Conservation (phyloP, 2,888 invertebrate species). For the Tetrapedia diversipes region DNA sequence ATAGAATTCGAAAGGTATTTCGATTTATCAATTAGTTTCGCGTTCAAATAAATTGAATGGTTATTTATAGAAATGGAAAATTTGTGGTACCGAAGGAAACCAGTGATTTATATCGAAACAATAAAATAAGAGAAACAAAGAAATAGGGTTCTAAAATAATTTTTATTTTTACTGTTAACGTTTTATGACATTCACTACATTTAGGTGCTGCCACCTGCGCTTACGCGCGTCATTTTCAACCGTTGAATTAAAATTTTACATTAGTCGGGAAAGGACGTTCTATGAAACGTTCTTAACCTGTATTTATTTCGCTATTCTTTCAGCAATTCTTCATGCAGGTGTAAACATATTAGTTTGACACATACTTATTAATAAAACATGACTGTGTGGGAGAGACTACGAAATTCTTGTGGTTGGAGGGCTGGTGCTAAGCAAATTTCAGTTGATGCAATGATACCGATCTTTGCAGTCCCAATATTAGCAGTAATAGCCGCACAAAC, state of each 20-base stretch:
- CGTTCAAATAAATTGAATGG: background rate
- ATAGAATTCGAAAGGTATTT: background rate
- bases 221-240: constrained; percentile 33
- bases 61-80: background rate
- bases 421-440: constrained; percentile 80
- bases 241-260: constrained; percentile 8
- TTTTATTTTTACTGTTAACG: too few relatives aligned
- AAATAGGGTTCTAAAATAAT: too few relatives aligned
- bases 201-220: constrained; percentile 50
- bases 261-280: background rate
- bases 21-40: background rate
- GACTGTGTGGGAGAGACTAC: constrained; percentile 74
- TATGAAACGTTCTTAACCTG: constrained; percentile 51
- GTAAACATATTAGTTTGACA: constrained; percentile 15
- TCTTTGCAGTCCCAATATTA: constrained; percentile 77
- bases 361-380: constrained; percentile 58
- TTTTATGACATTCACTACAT: too few relatives aligned
- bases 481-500: constrained; percentile 79
- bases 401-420: constrained; percentile 75
- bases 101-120: constrained; percentile 16
- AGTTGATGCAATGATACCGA: constrained; percentile 80
- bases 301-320: background rate
- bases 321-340: constrained; percentile 35
- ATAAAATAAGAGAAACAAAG: too few relatives aligned
- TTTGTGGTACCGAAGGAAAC: background rate